These are phyloP conservation scores for Malurus elegans DNA, from an alignment of 2,113 vertebrate genomes.

Conservation along the genomic window DNA sequence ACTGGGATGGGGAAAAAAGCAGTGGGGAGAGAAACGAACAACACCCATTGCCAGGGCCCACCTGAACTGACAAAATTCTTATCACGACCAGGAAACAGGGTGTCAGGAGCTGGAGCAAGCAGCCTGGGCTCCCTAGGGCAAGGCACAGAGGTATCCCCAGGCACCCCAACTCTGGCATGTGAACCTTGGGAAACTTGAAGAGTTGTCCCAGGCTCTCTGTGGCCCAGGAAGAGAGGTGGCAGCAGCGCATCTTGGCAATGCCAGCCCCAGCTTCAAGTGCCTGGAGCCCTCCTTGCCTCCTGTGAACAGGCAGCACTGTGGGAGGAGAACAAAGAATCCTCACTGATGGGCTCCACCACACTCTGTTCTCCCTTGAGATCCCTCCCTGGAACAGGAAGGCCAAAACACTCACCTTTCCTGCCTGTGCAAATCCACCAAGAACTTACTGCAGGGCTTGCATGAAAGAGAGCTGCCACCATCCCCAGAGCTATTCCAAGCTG, in stretches of 20 bases:
- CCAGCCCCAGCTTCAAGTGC: neutral
- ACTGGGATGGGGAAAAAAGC: neutral
- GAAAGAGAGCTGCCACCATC: neutral
- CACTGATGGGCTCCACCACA: neutral
- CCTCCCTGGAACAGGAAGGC: neutral
- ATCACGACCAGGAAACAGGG: neutral
- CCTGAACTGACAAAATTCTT: neutral
- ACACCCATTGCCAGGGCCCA: neutral
- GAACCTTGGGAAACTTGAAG: rapidly evolving
- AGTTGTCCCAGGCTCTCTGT: neutral
- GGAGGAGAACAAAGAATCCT: rapidly evolving
- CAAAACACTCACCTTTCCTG: neutral
- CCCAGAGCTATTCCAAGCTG: neutral
- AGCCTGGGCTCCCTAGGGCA: neutral
- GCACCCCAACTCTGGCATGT: rapidly evolving
- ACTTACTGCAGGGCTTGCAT: neutral
- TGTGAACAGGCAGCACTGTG: rapidly evolving
- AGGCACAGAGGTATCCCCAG: neutral
- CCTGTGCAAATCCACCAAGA: neutral
- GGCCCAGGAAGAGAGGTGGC: neutral
- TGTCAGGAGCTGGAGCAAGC: neutral
- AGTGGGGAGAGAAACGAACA: rapidly evolving
- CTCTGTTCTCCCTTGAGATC: neutral
- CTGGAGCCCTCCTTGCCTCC: neutral
- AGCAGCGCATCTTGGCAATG: neutral